These are phyloP conservation scores for Sarcophaga carnaria DNA, from an alignment of 2,888 invertebrate species.

Conservation along the genomic window DNA sequence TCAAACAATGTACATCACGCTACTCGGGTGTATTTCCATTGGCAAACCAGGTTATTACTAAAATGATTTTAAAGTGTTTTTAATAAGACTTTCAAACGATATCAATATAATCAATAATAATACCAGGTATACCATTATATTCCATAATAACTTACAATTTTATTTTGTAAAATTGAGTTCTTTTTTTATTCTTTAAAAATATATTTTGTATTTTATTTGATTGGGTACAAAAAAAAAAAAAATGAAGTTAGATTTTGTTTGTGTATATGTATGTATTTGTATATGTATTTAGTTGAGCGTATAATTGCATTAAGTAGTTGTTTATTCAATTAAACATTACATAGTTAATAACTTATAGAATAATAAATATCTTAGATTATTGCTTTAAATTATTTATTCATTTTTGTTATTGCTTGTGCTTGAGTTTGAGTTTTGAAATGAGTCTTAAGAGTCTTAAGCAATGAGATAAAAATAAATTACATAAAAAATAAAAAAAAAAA, in stretches of 20 bases:
- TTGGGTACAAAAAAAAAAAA: conserved; percentile 52
- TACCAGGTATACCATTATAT: too few species aligned
- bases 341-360: conserved; percentile 36
- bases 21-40: too few species aligned
- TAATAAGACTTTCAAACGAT: too few species aligned
- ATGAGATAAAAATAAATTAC: neutral
- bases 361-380: conserved; percentile 59
- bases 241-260: conserved; percentile 32
- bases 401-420: conserved; percentile 64
- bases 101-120: too few species aligned
- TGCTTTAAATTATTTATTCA: conserved; percentile 51
- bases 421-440: conserved; percentile 29
- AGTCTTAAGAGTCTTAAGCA: neutral
- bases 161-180: neutral
- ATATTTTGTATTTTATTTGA: conserved; percentile 44
- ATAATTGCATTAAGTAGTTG: conserved; percentile 66
- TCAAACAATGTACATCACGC: too few species aligned
- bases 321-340: conserved; percentile 45
- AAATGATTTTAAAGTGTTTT: too few species aligned
- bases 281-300: conserved; percentile 59
- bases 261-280: conserved; percentile 35
- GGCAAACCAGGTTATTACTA: too few species aligned
- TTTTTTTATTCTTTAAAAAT: conserved; percentile 4
- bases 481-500: neutral
- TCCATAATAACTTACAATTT: too few species aligned